Conservation (phyloP, 2,113 vertebrate genomes). For the Tetraodon nigroviridis region DNA sequence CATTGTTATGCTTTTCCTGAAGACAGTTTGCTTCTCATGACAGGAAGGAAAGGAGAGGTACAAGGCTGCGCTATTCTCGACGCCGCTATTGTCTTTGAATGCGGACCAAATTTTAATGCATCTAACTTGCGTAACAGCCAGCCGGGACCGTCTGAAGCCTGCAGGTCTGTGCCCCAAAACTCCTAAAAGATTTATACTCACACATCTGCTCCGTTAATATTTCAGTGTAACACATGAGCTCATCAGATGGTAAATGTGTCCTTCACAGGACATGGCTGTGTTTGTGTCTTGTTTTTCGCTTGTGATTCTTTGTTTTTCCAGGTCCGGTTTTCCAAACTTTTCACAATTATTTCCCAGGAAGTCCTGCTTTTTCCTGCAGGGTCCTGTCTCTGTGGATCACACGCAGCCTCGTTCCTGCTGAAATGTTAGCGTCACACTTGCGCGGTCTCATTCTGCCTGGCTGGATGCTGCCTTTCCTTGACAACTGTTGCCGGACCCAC, state of each 20-base stretch:
- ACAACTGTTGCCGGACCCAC: conserved; percentile 19
- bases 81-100: conserved; percentile 3
- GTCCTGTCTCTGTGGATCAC: background rate
- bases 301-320: conserved; percentile 12
- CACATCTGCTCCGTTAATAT: background rate
- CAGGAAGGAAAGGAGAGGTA: conserved; percentile 3
- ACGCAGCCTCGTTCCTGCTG: background rate
- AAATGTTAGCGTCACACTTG: conserved; percentile 14
- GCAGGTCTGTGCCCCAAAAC: background rate
- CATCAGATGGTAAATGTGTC: background rate
- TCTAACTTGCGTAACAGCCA: conserved; percentile 10
- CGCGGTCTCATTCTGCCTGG: conserved; percentile 20
- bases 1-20: conserved; percentile 9
- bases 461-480: conserved; percentile 19
- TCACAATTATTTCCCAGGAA: conserved; percentile 9
- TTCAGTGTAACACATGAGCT: too few relatives aligned
- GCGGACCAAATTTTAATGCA: background rate
- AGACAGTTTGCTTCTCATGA: conserved; percentile 8
- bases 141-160: background rate
- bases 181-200: background rate
- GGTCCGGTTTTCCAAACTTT: conserved; percentile 17
- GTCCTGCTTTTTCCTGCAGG: background rate
- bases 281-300: too few relatives aligned
- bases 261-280: too few relatives aligned
- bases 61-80: background rate